phyloP scores from a whole-genome alignment of 2,797 vertebrate species.

The Spondyliosoma cantharus region DNA sequence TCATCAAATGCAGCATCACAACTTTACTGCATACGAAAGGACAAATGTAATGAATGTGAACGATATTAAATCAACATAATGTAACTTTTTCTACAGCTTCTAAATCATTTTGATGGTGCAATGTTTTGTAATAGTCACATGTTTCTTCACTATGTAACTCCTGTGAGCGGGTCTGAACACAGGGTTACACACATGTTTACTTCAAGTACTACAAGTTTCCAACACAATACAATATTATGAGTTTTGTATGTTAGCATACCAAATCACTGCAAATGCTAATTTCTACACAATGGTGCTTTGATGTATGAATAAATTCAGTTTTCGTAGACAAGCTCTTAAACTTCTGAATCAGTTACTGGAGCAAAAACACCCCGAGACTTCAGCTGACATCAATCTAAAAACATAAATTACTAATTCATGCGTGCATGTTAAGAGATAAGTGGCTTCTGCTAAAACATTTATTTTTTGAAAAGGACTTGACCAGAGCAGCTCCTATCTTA shows the following conservation, averaged over 20 bases:
- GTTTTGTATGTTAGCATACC: no score
- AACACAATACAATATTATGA: no score
- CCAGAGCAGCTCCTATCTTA: constrained; percentile 4
- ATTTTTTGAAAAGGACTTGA: background rate
- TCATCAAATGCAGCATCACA: background rate
- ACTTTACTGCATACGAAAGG: background rate
- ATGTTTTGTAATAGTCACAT: no score
- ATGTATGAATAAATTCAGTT: background rate
- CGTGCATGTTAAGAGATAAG: background rate
- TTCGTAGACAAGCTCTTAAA: background rate
- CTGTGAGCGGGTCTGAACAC: no score
- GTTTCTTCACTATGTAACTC: no score
- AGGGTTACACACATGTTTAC: no score
- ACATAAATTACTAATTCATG: background rate
- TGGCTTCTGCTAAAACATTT: background rate
- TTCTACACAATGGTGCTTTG: background rate
- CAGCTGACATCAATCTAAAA: background rate
- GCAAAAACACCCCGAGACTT: background rate
- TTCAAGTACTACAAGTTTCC: no score
- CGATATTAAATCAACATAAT: background rate
- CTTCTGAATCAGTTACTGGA: background rate
- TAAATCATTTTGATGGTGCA: no score
- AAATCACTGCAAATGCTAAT: no score
- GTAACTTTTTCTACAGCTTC: no score
- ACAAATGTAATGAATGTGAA: background rate